Base-by-base conservation (phyloP, 2,888 invertebrate genomes). In the Augochlorella aurata region DNA sequence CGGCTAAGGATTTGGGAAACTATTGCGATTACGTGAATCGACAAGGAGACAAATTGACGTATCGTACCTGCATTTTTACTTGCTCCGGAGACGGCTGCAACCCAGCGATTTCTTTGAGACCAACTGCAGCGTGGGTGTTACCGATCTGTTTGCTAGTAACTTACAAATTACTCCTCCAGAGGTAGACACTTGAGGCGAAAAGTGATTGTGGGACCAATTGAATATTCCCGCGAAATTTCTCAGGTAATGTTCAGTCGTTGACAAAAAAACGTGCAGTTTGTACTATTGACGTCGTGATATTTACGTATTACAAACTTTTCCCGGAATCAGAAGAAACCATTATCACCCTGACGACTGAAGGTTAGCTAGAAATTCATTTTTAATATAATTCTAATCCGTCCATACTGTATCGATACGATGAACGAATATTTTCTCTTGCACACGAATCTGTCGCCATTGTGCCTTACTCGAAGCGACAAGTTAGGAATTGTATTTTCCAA, bases 1-100 rank as follows among this genome's bases (percentile, higher is more conserved):
- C 98, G 1, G 96, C 98, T 0, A 94, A 97, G 90, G 97, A 98
- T 93, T 94, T 98, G 90, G 98, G 98, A 21, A 98, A 97, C 93
- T 98, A 97, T 90, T 98, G 98, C 93, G 97, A 98, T 92, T 98
- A 97, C 93, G 97, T 98, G 0, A 94, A 95, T 83, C 97, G 98
- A 87, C 96, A 96, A 10, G 98, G 98, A n/a, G 98, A 98, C 92
- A 95, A 95, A 89, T 94, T 97, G 89, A 96, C 96, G 79, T 98
- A 98, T 93, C 95, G 98, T 86, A 97, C 98, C 4, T 98, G 98
- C 93, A 96, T 98, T 74, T 98, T 96, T 92, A 98, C 98, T 0
- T 98, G 98, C 90, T 94, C 94, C 77, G 95, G 96, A 0, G 97
- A 98, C 91, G 98, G 97, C 2, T 98, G 98, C 92, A 98, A 98